Base-by-base conservation (phyloP, 2,113 vertebrate species). In the Vidua macroura region DNA sequence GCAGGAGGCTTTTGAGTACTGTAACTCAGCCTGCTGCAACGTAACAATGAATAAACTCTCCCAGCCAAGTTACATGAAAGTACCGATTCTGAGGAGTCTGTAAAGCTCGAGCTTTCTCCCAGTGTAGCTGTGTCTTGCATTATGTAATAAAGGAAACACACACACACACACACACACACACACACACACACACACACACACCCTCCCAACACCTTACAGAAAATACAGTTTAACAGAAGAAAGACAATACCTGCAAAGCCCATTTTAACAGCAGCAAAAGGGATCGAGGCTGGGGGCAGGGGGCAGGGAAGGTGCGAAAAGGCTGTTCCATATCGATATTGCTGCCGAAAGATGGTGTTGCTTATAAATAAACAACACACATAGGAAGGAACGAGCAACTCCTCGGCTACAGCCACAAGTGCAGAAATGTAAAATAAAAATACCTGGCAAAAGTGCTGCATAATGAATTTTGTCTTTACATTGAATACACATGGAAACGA, bases 241-340 rank as follows among this genome's bases (percentile, higher is more conserved):
- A 66, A 95, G 85, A 92, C 59, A 92, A 85, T 95, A 92, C 60
- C 63, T 93, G 94, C 15, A 78, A 93, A 96, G 64, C 75, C 13
- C 96, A 64, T 79, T 96, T 86, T 95, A 95, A 93, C 59, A 86
- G 88, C 92, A 89, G 88, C 72, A 76, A 84, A 85, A 76, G 67
- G 67, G 74, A 92, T 37, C 62, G 51, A 72, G 68, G 46, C 25
- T n/a, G 68, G 60, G 69, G 83, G 53, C 2, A 19, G 51, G 78
- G 93, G 52, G 43, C 53, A 92, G 79, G 81, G 52, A 90, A 93
- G 92, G 93, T 95, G 91, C 9, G 0, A 80, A 92, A 92, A 88
- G 53, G 52, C 79, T 95, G 77, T 14, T 94, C 94, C 60, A 15
- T 37, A 90, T 56, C 18, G 15, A 70, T 80, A 85, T 59, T 85